Evolutionary conservation across 1,140 invertebrate species (phyloP).

Genomic region (Drosophila ercepeae): DNA sequence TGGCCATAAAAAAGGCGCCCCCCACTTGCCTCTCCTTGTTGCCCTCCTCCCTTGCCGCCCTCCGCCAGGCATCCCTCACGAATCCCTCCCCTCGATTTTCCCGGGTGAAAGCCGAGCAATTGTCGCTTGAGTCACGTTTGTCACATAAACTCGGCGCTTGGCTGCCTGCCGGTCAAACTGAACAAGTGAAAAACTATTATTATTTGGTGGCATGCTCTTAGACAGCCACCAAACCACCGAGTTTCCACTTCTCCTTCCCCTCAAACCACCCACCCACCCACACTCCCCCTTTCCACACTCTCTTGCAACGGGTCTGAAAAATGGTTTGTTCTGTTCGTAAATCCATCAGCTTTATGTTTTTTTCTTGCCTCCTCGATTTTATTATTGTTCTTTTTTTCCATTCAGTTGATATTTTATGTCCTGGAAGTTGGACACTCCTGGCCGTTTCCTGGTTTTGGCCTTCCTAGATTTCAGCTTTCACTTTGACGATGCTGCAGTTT

Average conservation of each 20-base stretch:
- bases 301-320: constrained; percentile 39
- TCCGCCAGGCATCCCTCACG: background rate
- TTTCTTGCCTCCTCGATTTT: constrained; percentile 30
- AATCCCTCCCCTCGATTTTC: constrained; percentile 13
- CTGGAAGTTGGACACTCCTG: constrained; percentile 19
- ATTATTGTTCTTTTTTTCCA: background rate
- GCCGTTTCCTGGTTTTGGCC: constrained; percentile 21
- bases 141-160: constrained; percentile 78
- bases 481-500: constrained; percentile 60
- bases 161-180: constrained; percentile 72
- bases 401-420: constrained; percentile 63
- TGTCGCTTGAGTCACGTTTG: constrained; percentile 79
- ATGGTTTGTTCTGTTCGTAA: constrained; percentile 69
- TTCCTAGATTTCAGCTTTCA: constrained; percentile 13
- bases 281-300: constrained; percentile 13
- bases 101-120: constrained; percentile 67
- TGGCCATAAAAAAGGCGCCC: constrained; percentile 68
- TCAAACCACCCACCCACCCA: constrained; percentile 8
- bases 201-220: constrained; percentile 71
- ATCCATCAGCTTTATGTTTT: constrained; percentile 75
- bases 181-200: constrained; percentile 82
- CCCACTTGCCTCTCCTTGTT: background rate
- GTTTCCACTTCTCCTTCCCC: constrained; percentile 27
- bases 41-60: background rate
- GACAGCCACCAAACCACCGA: constrained; percentile 19